Evolutionary conservation across 2,888 invertebrate species (phyloP).

Genomic region (Adelphocoris suturalis): DNA sequence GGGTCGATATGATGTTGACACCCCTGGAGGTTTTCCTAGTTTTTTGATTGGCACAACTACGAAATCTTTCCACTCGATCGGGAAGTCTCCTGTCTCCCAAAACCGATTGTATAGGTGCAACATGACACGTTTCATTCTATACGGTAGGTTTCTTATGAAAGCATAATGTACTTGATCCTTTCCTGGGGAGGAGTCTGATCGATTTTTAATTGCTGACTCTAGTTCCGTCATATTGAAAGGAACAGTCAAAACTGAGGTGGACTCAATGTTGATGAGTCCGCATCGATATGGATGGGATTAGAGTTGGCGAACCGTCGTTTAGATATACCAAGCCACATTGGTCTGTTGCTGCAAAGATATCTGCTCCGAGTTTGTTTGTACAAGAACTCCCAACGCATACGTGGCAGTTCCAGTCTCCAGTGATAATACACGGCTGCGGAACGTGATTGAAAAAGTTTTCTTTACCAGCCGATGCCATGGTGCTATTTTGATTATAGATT

Average conservation of each 20-base stretch:
- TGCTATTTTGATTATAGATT: constrained; percentile 17
- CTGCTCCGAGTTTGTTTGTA: background rate
- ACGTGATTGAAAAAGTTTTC: constrained; percentile 7
- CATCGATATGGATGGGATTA: background rate
- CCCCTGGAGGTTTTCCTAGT: background rate
- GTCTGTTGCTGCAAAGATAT: background rate
- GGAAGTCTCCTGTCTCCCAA: background rate
- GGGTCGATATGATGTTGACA: too few relatives aligned
- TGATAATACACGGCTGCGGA: too few relatives aligned
- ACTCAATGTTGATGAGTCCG: too few relatives aligned
- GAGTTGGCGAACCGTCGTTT: background rate
- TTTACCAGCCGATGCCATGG: too few relatives aligned
- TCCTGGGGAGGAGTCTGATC: background rate
- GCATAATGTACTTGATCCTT: background rate
- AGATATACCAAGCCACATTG: background rate
- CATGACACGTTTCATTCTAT: background rate
- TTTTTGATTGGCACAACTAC: background rate
- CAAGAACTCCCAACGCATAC: background rate
- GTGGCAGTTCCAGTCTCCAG: too few relatives aligned
- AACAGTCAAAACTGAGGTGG: background rate
- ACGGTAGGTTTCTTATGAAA: background rate
- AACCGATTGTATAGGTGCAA: background rate
- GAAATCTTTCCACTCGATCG: background rate
- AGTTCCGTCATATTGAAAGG: background rate
- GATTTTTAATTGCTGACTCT: background rate